phyloP scores from a whole-genome alignment of 2,797 vertebrate genomes.

The Macroramphosus scolopax region DNA sequence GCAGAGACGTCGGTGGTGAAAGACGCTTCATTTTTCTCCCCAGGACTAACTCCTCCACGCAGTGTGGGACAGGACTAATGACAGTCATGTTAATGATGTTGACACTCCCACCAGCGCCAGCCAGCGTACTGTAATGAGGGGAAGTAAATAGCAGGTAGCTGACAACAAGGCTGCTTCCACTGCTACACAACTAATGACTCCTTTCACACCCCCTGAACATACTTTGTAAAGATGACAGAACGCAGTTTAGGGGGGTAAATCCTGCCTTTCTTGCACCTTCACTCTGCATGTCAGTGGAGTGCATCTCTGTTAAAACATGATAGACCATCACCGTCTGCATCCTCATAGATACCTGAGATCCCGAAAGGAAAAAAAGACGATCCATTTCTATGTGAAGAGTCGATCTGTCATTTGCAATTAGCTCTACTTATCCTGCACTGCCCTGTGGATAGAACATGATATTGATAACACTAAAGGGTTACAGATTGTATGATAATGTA shows the following conservation, averaged over 20 bases:
- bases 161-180: slow-evolving; percentile 67
- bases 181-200: slow-evolving; percentile 71
- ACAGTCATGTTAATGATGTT: slow-evolving; percentile 82
- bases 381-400: slow-evolving; percentile 16
- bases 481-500: slow-evolving; percentile 15
- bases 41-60: slow-evolving; percentile 68
- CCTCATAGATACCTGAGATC: slow-evolving; percentile 1
- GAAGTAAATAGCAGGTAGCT: slow-evolving; percentile 79
- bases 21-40: slow-evolving; percentile 71
- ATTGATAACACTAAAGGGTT: slow-evolving; percentile 19
- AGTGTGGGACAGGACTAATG: slow-evolving; percentile 76
- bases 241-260: slow-evolving; percentile 70
- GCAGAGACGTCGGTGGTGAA: slow-evolving; percentile 54
- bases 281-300: slow-evolving; percentile 52
- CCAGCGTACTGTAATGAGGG: slow-evolving; percentile 72
- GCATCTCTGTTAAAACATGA: slow-evolving; percentile 49
- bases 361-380: slow-evolving; percentile 3
- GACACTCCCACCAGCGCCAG: slow-evolving; percentile 77
- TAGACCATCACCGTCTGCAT: slow-evolving; percentile 29
- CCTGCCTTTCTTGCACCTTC: slow-evolving; percentile 62
- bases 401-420: slow-evolving; percentile 36
- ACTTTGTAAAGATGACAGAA: slow-evolving; percentile 73
- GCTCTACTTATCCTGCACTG: slow-evolving; percentile 17
- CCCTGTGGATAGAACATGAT: slow-evolving; percentile 8
- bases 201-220: slow-evolving; percentile 71